Percentiles rank a stretch among this genome's conserved stretches.
Conservation (phyloP, 1,140 invertebrate species). For the Neodiprion lecontei region DNA sequence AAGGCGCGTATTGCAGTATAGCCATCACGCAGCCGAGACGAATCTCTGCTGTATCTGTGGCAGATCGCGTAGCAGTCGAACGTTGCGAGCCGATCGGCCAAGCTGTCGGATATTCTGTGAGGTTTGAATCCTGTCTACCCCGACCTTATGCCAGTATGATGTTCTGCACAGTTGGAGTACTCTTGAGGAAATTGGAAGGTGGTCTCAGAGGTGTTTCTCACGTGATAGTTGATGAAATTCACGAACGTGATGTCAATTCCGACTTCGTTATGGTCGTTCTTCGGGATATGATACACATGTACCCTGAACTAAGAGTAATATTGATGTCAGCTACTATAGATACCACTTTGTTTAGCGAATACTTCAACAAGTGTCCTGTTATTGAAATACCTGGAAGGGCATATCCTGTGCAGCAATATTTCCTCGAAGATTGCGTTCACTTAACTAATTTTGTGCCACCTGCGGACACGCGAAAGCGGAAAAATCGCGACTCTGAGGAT, state of each 20-base stretch:
- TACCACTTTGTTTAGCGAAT: conserved; percentile 86
- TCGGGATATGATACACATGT: conserved; percentile 89
- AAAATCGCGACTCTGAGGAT: conserved; percentile 71
- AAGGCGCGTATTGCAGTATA: conserved; percentile 85
- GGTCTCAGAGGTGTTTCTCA: conserved; percentile 88
- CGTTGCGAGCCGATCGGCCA: conserved; percentile 86
- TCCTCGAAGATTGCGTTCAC: conserved; percentile 88
- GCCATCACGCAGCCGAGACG: conserved; percentile 93
- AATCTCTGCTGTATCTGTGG: conserved; percentile 93
- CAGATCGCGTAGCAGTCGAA: conserved; percentile 89
- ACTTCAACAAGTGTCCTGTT: conserved; percentile 90
- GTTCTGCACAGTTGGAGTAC: conserved; percentile 94
- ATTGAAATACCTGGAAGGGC: conserved; percentile 80
- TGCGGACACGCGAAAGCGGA: conserved; percentile 72
- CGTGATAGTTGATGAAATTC: conserved; percentile 96
- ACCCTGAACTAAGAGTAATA: conserved; percentile 89
- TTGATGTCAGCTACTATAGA: conserved; percentile 98
- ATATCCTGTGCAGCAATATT: conserved; percentile 86
- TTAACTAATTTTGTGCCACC: conserved; percentile 82
- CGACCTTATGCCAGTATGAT: conserved; percentile 91
- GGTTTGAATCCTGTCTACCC: conserved; percentile 89
- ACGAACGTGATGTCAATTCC: conserved; percentile 95
- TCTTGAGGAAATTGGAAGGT: conserved; percentile 89
- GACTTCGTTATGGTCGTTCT: conserved; percentile 96
- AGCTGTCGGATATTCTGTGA: conserved; percentile 88